These are phyloP conservation scores for Percopsis transmontana DNA, from an alignment of 2,113 vertebrate genomes.

Conservation along the genomic window DNA sequence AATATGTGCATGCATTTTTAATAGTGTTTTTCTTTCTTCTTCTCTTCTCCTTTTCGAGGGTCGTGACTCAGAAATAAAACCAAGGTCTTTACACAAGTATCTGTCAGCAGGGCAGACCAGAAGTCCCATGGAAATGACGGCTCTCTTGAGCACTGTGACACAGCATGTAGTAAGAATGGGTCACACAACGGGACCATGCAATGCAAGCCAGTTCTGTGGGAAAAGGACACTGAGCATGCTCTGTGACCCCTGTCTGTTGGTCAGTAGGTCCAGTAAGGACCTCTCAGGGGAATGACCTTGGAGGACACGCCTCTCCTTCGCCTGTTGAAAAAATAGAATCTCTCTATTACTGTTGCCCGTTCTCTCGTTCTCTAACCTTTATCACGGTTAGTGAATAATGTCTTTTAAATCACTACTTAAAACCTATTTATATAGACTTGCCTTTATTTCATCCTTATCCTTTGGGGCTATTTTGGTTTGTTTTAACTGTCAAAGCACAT, in stretches of 20 bases:
- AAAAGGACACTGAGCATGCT: slow-evolving; percentile 70
- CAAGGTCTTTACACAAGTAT: too few relatives aligned
- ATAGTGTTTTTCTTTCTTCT: background rate
- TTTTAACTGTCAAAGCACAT: too few relatives aligned
- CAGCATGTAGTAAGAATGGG: slow-evolving; percentile 45
- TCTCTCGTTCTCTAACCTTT: background rate
- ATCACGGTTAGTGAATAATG: background rate
- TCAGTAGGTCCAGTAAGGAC: slow-evolving; percentile 43
- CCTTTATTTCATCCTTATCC: too few relatives aligned
- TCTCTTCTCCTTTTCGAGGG: too few relatives aligned
- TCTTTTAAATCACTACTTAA: too few relatives aligned
- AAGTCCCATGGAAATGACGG: slow-evolving; percentile 41
- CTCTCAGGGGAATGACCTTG: slow-evolving; percentile 50
- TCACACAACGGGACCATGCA: slow-evolving; percentile 57
- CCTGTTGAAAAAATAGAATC: slow-evolving; percentile 40
- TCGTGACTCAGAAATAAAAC: too few relatives aligned
- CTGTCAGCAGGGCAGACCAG: slow-evolving; percentile 10
- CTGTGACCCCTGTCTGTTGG: slow-evolving; percentile 60
- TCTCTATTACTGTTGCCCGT: slow-evolving; percentile 2
- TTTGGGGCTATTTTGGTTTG: too few relatives aligned
- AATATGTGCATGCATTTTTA: background rate
- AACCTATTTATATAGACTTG: too few relatives aligned
- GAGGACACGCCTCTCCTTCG: slow-evolving; percentile 46
- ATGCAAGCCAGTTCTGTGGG: slow-evolving; percentile 67
- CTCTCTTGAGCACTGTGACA: slow-evolving; percentile 56